Evolutionary conservation across 64 coral and sea anemone genomes (phyloP), one percentile per base, ranked within the genome.

Genomic region (Pocillopora damicornis): DNA sequence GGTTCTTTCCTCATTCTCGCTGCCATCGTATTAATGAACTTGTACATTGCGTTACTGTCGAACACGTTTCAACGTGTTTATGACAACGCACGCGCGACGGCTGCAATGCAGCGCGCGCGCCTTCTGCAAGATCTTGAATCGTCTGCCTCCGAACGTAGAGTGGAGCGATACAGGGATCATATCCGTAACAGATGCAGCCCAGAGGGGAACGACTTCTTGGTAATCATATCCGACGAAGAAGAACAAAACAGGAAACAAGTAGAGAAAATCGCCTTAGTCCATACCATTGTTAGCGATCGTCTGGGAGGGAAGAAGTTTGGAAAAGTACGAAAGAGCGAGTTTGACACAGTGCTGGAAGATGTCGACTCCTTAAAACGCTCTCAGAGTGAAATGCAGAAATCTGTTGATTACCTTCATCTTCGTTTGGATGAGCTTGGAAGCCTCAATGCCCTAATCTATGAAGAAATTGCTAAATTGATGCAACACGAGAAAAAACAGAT

Each of bases 21-120:
- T 3, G 86, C 87, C 1, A 89, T 95, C 75, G 76, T 95, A 7
- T 35, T 95, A 2, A 60, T 95, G 60, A 95, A 95, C 68, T 57
- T 95, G 67, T 92, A 90, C 57, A 95, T 95, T 81, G 94, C 94
- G 16, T 68, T 95, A 1, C 72, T 95, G 87, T 87, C 94, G 3
- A 89, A 95, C 72, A 95, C 94, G 11, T 95, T 95, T 77, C 94
- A 95, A 62, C 91, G 91, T 37, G 94, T 95, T 14, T 91, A 87
- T 74, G 94, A 95, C 73, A 95, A 95, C 42, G 94, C 94, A 34
- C 90, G 79, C 1, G 94, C 94, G 61, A 92, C 91, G 42, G 94
- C 94, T 42, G 88, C 90, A 2, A 95, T 95, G 86, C 80, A 95
- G 37, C 94, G 94, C 20, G 94, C 90, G 60, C 90, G 88, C 63